Conservation (phyloP, 1,140 invertebrate species). For the Rhopalosiphum padi region DNA sequence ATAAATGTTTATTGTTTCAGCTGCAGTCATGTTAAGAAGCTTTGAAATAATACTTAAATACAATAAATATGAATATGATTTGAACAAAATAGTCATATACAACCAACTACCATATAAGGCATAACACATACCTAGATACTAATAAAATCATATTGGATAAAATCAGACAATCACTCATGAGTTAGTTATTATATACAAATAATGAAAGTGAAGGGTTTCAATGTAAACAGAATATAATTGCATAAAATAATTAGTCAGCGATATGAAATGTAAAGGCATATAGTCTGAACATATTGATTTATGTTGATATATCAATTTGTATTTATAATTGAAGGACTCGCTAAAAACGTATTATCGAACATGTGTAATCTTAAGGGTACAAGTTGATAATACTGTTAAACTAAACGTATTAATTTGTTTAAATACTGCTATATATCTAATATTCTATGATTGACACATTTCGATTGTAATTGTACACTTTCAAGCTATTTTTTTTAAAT, state of each 20-base stretch:
- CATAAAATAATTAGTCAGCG: not conserved
- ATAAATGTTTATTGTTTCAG: not conserved
- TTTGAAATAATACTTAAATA: not conserved
- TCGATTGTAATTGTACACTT: not conserved
- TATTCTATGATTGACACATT: not conserved
- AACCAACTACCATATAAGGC: no score
- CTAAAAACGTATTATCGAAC: not conserved
- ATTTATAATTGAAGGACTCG: not conserved
- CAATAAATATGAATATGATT: not conserved
- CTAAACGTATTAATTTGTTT: not conserved
- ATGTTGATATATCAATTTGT: not conserved
- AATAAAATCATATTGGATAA: not conserved
- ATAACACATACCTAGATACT: not conserved
- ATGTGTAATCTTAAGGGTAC: not conserved
- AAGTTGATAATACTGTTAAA: not conserved
- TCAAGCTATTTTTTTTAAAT: not conserved
- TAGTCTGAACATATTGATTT: not conserved
- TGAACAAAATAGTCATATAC: not conserved
- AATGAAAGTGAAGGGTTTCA: not conserved
- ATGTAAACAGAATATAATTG: not conserved
- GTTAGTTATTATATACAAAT: not conserved
- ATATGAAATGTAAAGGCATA: not conserved
- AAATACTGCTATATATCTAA: not conserved
- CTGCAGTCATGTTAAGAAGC: no score
- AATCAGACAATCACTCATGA: constrained; percentile 1